Evolutionary conservation across 2,113 vertebrate genomes (phyloP), one percentile per base, ranked within the genome.

Genomic region (Piaya cayana): DNA sequence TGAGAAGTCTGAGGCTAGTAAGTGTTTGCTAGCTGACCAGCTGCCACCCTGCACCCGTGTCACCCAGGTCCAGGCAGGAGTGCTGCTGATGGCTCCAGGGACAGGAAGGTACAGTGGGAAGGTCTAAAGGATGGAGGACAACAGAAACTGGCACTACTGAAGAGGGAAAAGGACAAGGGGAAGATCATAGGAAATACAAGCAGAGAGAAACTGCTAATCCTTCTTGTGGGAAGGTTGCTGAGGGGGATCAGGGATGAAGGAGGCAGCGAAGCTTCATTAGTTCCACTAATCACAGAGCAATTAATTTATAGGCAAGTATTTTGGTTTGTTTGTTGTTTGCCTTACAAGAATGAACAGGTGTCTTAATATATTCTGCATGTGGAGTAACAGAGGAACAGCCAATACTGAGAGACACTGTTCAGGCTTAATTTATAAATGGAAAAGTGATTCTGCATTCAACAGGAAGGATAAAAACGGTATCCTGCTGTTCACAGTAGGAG

Each of bases 381-480:
- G 53, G 74, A 81, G 39, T 82, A 96, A 81, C 11, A 87, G 37
- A 92, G 60, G 93, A 87, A 58, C 93, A 96, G 79, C 88, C 90
- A 92, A 75, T 86, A 93, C 92, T 29, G 69, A 90, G 82, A 86
- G 18, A 7, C 92, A 90, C 67, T 75, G 91, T 29, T 93, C 77
- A 94, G 83, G 60, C 65, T 70, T 85, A 82, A 91, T 95, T 93
- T 95, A 82, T 87, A 96, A 94, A 93, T 58, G 81, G 68, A 92
- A 95, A 93, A 92, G 94, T 94, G 59, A 76, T 52, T 93, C 76
- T 82, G 86, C 90, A 94, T 96, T 92, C 93, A 88, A 94, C 92
- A 94, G 93, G 94, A 97, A 93, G 96, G 95, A 97, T 93, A 94
- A 97, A 97, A 97, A 96, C 3, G 63, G 88, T 96, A 95, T 93